Evolutionary conservation across 2,888 invertebrate genomes (phyloP).

Genomic region (Onchidella celtica): DNA sequence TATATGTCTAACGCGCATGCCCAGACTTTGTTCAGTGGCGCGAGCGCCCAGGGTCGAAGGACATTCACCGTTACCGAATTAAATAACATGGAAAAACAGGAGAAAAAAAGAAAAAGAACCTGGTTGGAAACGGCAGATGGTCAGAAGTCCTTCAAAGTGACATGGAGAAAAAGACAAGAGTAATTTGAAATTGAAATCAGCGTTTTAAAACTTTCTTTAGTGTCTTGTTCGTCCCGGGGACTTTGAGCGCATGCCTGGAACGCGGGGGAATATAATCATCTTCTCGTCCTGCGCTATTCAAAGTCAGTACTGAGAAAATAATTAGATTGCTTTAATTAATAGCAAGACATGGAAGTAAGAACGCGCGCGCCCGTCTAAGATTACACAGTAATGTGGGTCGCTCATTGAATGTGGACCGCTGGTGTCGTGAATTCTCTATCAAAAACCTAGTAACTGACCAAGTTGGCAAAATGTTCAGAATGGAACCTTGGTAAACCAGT

Average conservation of each 20-base stretch:
- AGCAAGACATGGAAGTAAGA: slow-evolving; percentile 24
- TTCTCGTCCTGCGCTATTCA: not conserved
- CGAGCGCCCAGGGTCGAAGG: too few relatives aligned
- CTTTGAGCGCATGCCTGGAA: not conserved
- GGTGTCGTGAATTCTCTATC: too few relatives aligned
- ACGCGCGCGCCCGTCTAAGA: slow-evolving; percentile 30
- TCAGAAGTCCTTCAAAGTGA: not conserved
- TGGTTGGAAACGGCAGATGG: too few relatives aligned
- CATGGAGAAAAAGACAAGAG: not conserved
- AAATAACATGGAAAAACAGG: not conserved
- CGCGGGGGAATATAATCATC: slow-evolving; percentile 14
- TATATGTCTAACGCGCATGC: too few relatives aligned
- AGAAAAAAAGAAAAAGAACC: too few relatives aligned
- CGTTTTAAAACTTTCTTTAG: slow-evolving; percentile 15
- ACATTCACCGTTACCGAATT: too few relatives aligned
- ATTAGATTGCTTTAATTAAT: slow-evolving; percentile 45
- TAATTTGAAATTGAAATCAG: not conserved
- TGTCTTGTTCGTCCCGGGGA: not conserved
- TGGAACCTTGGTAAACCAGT: too few relatives aligned
- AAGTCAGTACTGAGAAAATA: slow-evolving; percentile 16
- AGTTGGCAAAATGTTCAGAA: too few relatives aligned
- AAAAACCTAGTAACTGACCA: too few relatives aligned
- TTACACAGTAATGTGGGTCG: slow-evolving; percentile 27
- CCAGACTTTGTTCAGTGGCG: too few relatives aligned
- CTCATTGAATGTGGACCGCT: too few relatives aligned